Base-by-base conservation (phyloP, 2,113 vertebrate species). In the Piprites chloris region DNA sequence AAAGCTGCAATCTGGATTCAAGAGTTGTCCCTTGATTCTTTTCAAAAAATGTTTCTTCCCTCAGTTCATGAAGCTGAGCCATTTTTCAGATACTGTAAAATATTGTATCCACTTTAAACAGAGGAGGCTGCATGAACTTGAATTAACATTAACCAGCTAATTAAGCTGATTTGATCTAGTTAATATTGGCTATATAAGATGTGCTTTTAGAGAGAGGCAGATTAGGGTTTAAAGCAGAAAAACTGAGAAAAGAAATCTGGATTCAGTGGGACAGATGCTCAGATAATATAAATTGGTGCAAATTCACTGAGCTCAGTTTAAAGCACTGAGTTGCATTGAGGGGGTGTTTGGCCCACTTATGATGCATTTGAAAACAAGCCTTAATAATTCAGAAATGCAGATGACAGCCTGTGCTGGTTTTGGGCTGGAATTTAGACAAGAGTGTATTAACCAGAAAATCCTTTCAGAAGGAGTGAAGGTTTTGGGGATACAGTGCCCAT, bases 141-240 rank as follows among this genome's bases (percentile, higher is more conserved):
- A 86, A 72, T 80, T 94, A 86, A 87, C 26, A 49, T 93, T 90
- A 77, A 62, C 44, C 59, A 92, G 42, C 14, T 83, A 88, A 90
- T 95, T 81, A 90, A 93, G 47, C 67, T 88, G 67, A 80, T 68
- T 65, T 69, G 27, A 78, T 96, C 65, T 55, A 58, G 75, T 88
- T 93, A 95, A 67, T 74, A 77, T 27, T 69, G 47, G 9, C 7
- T 87, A 27, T 61, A 12, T 73, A 52, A 83, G 33, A 73, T 27
- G 50, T 27, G 52, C 52, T 42, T 87, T 81, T 68, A 77, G 39
- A 75, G 32, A 85, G 52, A 87, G 27, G n/a, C 46, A 86, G 59
- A 71, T 86, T 30, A 77, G n/a, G 11, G 39, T 77, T 90, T 76
- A 72, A 89, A 78, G 52, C 59, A 86, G 56, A 32, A 76, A 86